Conservation (phyloP, 2,888 invertebrate genomes). For the Chloroclysta siterata region DNA sequence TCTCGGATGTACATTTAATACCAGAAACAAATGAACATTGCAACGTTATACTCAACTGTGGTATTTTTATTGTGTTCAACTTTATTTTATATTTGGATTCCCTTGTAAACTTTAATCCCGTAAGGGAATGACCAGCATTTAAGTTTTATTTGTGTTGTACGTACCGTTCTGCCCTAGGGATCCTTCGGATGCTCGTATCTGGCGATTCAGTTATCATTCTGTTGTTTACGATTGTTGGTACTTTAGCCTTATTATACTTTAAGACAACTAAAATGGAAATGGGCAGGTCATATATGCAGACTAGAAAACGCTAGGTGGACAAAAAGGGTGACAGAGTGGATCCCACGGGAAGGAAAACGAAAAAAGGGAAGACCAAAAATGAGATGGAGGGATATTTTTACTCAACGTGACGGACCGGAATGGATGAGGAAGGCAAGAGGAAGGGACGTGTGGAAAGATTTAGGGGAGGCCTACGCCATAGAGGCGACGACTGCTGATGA, state of each 20-base stretch:
- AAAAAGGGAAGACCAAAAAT: no score
- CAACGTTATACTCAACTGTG: slow-evolving; percentile 40
- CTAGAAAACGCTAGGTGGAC: no score
- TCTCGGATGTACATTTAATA: slow-evolving; percentile 39
- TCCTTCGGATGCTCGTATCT: slow-evolving; percentile 30
- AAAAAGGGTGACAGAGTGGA: no score
- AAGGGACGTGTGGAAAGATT: no score
- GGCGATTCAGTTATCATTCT: slow-evolving; percentile 20
- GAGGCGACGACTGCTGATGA: no score
- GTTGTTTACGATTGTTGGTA: slow-evolving; percentile 1
- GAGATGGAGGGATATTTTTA: no score
- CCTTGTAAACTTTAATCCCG: slow-evolving; percentile 50
- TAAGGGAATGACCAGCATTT: slow-evolving; percentile 46
- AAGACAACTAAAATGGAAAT: no score
- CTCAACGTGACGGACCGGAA: no score
- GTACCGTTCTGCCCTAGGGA: slow-evolving; percentile 46
- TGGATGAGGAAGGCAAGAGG: no score
- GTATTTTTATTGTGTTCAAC: slow-evolving; percentile 49
- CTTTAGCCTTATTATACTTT: background rate
- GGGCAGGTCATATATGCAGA: no score
- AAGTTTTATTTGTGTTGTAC: slow-evolving; percentile 59
- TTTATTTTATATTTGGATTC: slow-evolving; percentile 39
- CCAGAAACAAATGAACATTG: slow-evolving; percentile 36
- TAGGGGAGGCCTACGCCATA: no score
- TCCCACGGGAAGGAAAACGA: no score